phyloP scores from a whole-genome alignment of 2,113 vertebrate genomes.

The Rhinoderma darwinii region DNA sequence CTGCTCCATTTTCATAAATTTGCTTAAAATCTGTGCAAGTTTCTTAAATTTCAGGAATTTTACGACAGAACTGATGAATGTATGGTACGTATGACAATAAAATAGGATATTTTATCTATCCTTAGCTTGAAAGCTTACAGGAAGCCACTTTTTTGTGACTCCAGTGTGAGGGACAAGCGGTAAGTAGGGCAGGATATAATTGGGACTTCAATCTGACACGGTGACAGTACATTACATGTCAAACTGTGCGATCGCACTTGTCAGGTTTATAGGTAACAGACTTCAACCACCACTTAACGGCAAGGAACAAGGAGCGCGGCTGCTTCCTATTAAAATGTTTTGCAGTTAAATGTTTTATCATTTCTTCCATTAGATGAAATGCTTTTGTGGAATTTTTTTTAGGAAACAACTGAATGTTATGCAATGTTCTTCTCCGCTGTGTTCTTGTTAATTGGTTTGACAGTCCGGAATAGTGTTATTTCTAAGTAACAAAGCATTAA shows the following conservation, averaged over 20 bases:
- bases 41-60: not conserved
- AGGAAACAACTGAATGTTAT: not conserved
- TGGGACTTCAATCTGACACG: constrained; percentile 37
- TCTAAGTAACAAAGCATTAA: not conserved
- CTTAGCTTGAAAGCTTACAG: not conserved
- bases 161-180: not conserved
- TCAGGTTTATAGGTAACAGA: constrained; percentile 11
- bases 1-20: not conserved
- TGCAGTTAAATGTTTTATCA: constrained; percentile 27
- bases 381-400: not conserved
- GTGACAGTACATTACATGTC: constrained; percentile 7
- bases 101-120: not conserved
- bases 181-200: constrained; percentile 39
- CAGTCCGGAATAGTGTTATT: not conserved
- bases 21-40: not conserved
- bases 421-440: not conserved
- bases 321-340: constrained; percentile 8
- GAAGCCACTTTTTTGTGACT: not conserved
- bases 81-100: not conserved
- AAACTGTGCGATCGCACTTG: constrained; percentile 38
- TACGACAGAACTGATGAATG: not conserved
- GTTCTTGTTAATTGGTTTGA: not conserved
- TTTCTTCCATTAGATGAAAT: constrained; percentile 5
- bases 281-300: constrained; percentile 28
- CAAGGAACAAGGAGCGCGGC: not conserved